Evolutionary conservation across 2,888 invertebrate species (phyloP).

Genomic region (Myopa tessellatipennis): DNA sequence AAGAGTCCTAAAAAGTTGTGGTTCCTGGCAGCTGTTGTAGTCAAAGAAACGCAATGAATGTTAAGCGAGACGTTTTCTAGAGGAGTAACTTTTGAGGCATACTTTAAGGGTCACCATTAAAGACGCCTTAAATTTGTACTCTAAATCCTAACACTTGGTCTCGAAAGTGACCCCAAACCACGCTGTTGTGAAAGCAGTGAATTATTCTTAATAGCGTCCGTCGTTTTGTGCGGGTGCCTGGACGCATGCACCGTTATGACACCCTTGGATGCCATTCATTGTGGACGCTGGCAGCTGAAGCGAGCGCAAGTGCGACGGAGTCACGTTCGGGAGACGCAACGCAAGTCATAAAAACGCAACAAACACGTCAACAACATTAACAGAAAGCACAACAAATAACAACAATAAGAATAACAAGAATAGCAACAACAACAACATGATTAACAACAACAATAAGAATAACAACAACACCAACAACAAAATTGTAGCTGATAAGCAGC

Average conservation of each 20-base stretch:
- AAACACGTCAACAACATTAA: constrained; percentile 33
- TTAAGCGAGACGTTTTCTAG: no score
- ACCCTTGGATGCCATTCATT: constrained; percentile 25
- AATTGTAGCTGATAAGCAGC: constrained; percentile 14
- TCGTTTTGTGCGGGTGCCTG: background rate
- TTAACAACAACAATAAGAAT: background rate
- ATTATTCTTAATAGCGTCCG: constrained; percentile 16
- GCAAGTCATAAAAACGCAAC: constrained; percentile 30
- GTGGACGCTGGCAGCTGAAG: constrained; percentile 14
- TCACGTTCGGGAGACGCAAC: constrained; percentile 22
- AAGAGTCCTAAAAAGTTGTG: no score
- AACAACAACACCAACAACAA: constrained; percentile 16
- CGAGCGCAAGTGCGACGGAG: constrained; percentile 6
- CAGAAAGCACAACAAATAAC: constrained; percentile 12
- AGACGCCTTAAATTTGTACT: no score
- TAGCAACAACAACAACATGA: constrained; percentile 8
- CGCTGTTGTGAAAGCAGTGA: background rate
- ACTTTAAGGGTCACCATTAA: no score
- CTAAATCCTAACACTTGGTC: no score
- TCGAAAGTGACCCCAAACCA: no score
- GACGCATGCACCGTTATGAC: background rate
- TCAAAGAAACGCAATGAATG: no score
- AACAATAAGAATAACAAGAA: constrained; percentile 8
- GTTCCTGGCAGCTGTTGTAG: no score
- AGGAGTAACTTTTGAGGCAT: no score